phyloP scores from a whole-genome alignment of 2,113 vertebrate genomes.

The Hylia prasina region DNA sequence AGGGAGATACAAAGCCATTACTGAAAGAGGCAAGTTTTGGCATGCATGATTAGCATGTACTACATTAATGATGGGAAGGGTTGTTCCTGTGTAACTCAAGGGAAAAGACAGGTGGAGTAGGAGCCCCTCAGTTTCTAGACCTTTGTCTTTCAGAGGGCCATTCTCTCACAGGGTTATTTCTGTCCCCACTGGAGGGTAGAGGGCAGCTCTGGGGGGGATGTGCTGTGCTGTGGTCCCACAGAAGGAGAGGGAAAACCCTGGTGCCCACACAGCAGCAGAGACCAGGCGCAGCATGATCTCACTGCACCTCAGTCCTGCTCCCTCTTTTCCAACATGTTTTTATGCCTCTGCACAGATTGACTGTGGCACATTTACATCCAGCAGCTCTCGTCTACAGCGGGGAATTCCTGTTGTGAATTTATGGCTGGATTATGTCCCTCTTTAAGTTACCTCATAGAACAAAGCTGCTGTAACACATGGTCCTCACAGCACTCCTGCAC shows the following conservation, averaged over 20 bases:
- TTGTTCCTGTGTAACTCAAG: background rate
- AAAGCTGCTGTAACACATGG: conserved; percentile 15
- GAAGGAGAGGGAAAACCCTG: background rate
- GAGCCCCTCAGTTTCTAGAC: background rate
- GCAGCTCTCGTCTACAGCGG: background rate
- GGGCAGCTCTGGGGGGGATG: background rate
- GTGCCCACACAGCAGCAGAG: rapidly evolving
- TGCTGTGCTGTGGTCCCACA: background rate
- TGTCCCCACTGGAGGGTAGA: background rate
- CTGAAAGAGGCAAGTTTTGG: background rate
- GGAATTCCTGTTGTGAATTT: conserved; percentile 16
- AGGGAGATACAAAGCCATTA: background rate
- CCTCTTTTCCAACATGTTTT: background rate
- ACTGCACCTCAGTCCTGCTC: background rate
- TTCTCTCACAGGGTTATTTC: background rate
- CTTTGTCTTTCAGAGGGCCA: background rate
- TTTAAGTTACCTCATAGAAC: background rate
- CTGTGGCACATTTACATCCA: conserved; percentile 11
- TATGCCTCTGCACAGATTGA: background rate
- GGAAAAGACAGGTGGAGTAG: background rate
- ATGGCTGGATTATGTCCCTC: background rate
- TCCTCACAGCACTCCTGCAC: background rate
- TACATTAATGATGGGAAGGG: background rate
- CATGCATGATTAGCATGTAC: background rate
- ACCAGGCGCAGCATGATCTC: rapidly evolving